Evolutionary conservation across 2,888 invertebrate genomes (phyloP).

Genomic region (Sphaeridia pumilis): DNA sequence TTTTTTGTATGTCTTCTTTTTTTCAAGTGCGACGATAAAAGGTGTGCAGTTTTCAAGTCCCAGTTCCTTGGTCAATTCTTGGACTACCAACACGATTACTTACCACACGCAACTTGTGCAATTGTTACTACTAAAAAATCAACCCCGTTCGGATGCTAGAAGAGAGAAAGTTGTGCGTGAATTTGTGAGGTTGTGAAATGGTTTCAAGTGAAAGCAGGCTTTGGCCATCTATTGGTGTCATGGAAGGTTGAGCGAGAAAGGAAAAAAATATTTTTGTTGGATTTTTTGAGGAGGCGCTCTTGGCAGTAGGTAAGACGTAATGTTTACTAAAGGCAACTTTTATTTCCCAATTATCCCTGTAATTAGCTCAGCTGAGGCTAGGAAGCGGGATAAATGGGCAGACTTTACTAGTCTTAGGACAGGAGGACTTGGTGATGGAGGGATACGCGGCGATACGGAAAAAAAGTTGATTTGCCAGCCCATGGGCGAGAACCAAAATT

Average conservation of each 20-base stretch:
- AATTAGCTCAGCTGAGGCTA: slow-evolving; percentile 69
- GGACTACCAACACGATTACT: no score
- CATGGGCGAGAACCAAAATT: slow-evolving; percentile 1
- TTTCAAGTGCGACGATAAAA: slow-evolving; percentile 12
- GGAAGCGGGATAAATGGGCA: slow-evolving; percentile 45
- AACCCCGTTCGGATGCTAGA: no score
- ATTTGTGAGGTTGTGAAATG: slow-evolving; percentile 1
- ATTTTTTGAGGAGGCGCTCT: neutral
- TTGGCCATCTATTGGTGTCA: no score
- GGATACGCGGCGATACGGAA: neutral
- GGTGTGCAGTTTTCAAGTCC: no score
- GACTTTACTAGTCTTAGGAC: slow-evolving; percentile 9
- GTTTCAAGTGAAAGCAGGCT: no score
- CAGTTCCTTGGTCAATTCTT: no score
- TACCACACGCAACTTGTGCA: no score
- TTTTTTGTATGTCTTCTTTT: slow-evolving; percentile 8
- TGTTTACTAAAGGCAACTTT: slow-evolving; percentile 38
- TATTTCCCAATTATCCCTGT: slow-evolving; percentile 69
- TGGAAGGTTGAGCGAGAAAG: neutral
- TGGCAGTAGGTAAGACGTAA: neutral
- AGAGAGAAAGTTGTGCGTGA: neutral
- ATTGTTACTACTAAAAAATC: no score
- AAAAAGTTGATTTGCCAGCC: slow-evolving; percentile 2
- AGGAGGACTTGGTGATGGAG: neutral
- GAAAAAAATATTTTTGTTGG: neutral